phyloP scores from a whole-genome alignment of 2,797 vertebrate species.

The Miichthys miiuy region DNA sequence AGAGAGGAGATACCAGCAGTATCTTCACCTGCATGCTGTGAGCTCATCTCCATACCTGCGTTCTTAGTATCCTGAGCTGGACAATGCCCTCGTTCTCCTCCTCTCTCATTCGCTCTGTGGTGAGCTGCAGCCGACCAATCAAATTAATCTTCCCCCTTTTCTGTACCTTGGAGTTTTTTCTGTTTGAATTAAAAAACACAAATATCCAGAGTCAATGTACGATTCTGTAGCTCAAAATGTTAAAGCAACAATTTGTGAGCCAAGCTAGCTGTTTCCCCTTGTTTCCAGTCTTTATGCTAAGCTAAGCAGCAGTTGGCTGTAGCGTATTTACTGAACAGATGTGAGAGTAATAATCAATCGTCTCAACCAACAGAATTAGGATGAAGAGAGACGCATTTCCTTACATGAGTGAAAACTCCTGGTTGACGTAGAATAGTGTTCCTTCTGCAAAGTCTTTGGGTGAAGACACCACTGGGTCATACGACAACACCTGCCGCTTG shows the following conservation, averaged over 20 bases:
- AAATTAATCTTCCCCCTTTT: constrained; percentile 99
- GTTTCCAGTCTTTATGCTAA: neutral
- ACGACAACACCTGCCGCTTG: constrained; percentile 96
- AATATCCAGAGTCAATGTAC: neutral
- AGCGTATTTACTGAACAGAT: neutral
- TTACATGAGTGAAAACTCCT: constrained; percentile 99
- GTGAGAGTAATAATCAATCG: neutral
- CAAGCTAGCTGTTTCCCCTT: too few relatives aligned
- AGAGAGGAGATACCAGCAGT: neutral
- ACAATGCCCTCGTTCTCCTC: constrained; percentile 99
- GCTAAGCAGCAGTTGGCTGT: neutral
- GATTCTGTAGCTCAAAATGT: too few relatives aligned
- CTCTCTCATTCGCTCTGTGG: constrained; percentile 98
- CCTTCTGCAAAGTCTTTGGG: constrained; percentile 99
- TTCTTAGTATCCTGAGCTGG: constrained; percentile 97
- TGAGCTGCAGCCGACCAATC: constrained; percentile 97
- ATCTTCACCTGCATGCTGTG: constrained; percentile 1
- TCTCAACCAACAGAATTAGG: neutral
- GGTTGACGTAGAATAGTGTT: constrained; percentile 98
- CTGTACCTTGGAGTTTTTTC: constrained; percentile 99
- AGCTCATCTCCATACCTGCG: constrained; percentile 88
- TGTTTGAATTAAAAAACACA: constrained; percentile 60
- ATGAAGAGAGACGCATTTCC: constrained; percentile 40
- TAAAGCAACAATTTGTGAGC: neutral
- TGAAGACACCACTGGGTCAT: constrained; percentile 96